Conservation (phyloP, 2,113 vertebrate species). For the Phalacrocorax aristotelis region DNA sequence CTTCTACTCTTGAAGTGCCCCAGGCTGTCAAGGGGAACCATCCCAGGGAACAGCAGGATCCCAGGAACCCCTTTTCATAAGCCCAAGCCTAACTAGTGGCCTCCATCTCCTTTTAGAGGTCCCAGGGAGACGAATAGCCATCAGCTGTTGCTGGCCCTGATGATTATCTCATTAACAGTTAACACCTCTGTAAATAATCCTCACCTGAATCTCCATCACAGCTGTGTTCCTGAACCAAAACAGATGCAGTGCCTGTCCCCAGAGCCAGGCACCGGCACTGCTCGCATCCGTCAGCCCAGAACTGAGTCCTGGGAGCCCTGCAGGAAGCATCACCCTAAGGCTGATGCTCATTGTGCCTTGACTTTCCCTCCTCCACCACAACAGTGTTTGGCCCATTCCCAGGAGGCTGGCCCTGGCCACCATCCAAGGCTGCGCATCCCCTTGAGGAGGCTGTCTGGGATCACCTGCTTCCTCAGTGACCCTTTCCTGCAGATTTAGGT, state of each 20-base stretch:
- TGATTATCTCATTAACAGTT: background rate
- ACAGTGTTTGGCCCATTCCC: background rate
- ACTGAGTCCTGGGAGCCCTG: rapidly evolving
- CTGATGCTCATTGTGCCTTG: background rate
- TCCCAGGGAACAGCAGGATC: background rate
- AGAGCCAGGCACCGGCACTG: background rate
- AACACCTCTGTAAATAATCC: background rate
- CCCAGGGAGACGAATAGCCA: background rate
- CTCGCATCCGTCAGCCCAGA: background rate
- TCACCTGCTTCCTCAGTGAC: background rate
- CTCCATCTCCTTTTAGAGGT: background rate
- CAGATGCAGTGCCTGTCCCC: background rate
- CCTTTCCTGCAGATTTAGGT: background rate
- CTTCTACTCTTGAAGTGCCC: background rate
- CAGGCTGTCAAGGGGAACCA: background rate
- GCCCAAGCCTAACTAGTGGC: rapidly evolving
- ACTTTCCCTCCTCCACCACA: background rate
- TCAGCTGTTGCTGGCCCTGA: background rate
- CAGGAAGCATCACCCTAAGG: background rate
- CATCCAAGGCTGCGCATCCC: background rate
- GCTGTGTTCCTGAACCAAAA: background rate
- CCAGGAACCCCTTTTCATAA: rapidly evolving
- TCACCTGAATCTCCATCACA: background rate
- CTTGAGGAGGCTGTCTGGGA: background rate
- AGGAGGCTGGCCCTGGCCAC: background rate